Evolutionary conservation across 1,140 invertebrate species (phyloP), one percentile per base, ranked within the genome.

Genomic region (Drosophila athabasca): DNA sequence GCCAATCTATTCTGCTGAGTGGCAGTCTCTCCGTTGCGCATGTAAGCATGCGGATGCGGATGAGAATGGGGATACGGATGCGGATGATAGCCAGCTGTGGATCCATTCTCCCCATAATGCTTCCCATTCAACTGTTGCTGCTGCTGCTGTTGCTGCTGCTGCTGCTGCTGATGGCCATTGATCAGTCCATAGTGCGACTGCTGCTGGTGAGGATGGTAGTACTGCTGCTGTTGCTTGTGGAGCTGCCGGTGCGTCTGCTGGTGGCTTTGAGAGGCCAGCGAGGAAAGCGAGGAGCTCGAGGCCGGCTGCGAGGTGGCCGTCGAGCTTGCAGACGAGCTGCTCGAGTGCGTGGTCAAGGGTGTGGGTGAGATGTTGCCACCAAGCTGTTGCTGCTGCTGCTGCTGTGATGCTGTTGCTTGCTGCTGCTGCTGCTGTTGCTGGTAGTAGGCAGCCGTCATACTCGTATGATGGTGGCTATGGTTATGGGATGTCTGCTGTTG

Each of bases 291-390:
- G 31, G 90, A 91, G 39, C 90, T 90, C 6, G 90, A 91, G 0
- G 90, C 87, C 29, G 90, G 90, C 73, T 91, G 90, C 11, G 90
- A 91, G 46, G 90, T 91, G 31, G 80, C 87, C 57, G 90, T 81
- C 9, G 90, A 91, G 15, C 90, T 91, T 60, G 90, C 79, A 48
- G 90, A 91, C 22, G 90, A 91, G 49, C 90, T 91, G 35, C 79
- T 90, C n/a, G 90, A 90, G 35, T 90, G 90, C 49, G 73, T 78
- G 65, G 67, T 80, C 61, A 79, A 51, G 2, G 81, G 82, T 19
- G 77, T 79, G 15, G 90, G 90, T 3, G 83, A 89, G 17, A 80
- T 87, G 50, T 90, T 87, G 60, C 79, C 79, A 35, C 62, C 69
- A 15, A 73, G 53, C 53, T 68, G 62, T 51, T 87, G 79, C 31